Percentiles rank a stretch among this genome's conserved stretches.
Evolutionary conservation across 2,888 invertebrate species (phyloP).

Genomic region (Branchellion lobata): DNA sequence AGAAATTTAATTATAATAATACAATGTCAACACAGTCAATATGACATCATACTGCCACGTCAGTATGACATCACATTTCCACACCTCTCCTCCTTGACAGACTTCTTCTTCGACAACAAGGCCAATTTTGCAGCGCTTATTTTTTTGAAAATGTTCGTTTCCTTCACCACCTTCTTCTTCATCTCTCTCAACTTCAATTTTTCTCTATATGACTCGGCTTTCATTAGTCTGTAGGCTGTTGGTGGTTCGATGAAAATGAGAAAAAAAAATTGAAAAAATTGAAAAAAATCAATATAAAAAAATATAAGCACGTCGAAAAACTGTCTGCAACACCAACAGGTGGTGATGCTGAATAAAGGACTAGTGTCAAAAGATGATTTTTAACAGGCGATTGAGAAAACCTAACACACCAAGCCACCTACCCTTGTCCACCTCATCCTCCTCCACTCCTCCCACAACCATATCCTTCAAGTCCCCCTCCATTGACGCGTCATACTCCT

Average conservation of each 20-base stretch:
- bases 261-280: no score
- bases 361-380: no score
- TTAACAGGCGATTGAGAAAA: background rate
- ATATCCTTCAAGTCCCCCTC: slow-evolving; percentile 21
- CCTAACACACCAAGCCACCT: background rate
- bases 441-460: slow-evolving; percentile 21
- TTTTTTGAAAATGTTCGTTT: slow-evolving; percentile 10
- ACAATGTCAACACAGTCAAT: no score
- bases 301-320: no score
- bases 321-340: no score
- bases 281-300: no score
- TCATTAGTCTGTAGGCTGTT: slow-evolving; percentile 35
- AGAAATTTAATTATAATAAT: no score
- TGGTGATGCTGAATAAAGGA: no score
- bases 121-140: background rate
- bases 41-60: no score
- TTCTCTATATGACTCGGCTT: slow-evolving; percentile 12
- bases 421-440: slow-evolving; percentile 35
- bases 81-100: slow-evolving; percentile 33
- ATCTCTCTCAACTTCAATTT: slow-evolving; percentile 33
- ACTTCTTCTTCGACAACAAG: slow-evolving; percentile 7
- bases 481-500: slow-evolving; percentile 19
- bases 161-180: slow-evolving; percentile 34
- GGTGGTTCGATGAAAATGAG: background rate
- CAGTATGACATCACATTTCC: background rate